Evolutionary conservation across 30 jellyfish, hydroid and myxozoan species (phyloP).

Genomic region (Cassiopea andromeda): DNA sequence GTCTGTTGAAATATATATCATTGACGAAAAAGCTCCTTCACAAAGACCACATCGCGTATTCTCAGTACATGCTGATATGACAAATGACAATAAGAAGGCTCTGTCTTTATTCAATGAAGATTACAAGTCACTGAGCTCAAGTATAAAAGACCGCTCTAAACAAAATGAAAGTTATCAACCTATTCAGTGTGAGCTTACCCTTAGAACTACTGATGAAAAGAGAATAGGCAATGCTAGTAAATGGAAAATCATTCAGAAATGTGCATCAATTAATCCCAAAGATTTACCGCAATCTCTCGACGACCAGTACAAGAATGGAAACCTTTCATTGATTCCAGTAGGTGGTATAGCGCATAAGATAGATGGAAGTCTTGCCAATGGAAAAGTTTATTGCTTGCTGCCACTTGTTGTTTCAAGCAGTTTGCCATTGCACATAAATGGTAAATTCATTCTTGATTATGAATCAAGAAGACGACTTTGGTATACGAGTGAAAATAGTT

Average conservation of each 20-base stretch:
- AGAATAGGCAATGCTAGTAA: neutral
- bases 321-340: slow-evolving; percentile 58
- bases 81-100: neutral
- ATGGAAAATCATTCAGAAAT: slow-evolving; percentile 49
- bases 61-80: slow-evolving; percentile 1
- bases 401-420: slow-evolving; percentile 63
- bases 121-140: neutral
- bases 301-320: slow-evolving; percentile 11
- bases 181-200: neutral
- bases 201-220: neutral
- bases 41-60: neutral
- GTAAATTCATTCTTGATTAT: slow-evolving; percentile 74
- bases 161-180: neutral
- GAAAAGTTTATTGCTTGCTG: slow-evolving; percentile 71
- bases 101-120: neutral
- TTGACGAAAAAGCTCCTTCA: slow-evolving; percentile 12
- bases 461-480: slow-evolving; percentile 81
- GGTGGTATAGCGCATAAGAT: slow-evolving; percentile 73
- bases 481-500: slow-evolving; percentile 27
- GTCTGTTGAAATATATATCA: slow-evolving; percentile 17
- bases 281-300: slow-evolving; percentile 20
- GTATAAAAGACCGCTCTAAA: neutral
- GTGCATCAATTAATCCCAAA: slow-evolving; percentile 30
- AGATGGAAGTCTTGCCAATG: neutral
- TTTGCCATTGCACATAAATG: slow-evolving; percentile 72